A percentile compares a stretch with the other conserved stretches of the same genome.
phyloP scores from a whole-genome alignment of 2,797 vertebrate genomes.

The Limosa lapponica region DNA sequence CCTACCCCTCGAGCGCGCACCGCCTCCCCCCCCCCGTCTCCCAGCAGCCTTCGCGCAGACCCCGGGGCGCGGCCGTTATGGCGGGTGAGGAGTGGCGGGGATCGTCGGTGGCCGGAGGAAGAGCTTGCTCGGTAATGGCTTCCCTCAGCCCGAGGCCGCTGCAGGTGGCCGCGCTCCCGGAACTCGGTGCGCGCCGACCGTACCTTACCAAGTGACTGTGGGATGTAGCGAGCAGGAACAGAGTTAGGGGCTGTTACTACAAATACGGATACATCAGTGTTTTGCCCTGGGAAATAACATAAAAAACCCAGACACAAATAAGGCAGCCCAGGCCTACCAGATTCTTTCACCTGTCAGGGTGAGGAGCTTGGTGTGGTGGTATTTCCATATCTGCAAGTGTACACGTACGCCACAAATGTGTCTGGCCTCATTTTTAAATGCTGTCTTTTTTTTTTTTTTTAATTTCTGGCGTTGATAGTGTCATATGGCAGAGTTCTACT shows the following conservation, averaged over 20 bases:
- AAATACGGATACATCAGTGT: rapidly evolving
- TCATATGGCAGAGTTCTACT: background rate
- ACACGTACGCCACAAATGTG: rapidly evolving
- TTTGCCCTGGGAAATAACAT: background rate
- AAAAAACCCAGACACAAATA: rapidly evolving
- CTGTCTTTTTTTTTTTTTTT: no score
- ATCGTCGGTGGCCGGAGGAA: rapidly evolving
- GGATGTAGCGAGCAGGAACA: rapidly evolving
- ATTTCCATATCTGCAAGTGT: background rate
- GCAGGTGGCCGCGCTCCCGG: rapidly evolving
- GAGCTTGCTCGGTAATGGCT: rapidly evolving
- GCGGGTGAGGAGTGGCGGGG: no score
- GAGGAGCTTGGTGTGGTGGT: background rate
- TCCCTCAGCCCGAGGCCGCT: rapidly evolving
- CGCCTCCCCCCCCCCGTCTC: rapidly evolving
- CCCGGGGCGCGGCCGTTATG: rapidly evolving
- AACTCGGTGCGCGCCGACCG: rapidly evolving
- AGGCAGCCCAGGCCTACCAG: rapidly evolving
- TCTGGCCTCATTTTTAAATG: background rate
- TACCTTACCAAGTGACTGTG: rapidly evolving
- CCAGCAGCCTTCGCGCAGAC: background rate
- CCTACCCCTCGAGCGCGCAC: rapidly evolving
- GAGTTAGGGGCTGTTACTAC: rapidly evolving
- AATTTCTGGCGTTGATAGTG: background rate
- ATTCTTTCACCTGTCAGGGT: background rate